Conservation (phyloP, 2,888 invertebrate genomes). For the Leuctra nigra region DNA sequence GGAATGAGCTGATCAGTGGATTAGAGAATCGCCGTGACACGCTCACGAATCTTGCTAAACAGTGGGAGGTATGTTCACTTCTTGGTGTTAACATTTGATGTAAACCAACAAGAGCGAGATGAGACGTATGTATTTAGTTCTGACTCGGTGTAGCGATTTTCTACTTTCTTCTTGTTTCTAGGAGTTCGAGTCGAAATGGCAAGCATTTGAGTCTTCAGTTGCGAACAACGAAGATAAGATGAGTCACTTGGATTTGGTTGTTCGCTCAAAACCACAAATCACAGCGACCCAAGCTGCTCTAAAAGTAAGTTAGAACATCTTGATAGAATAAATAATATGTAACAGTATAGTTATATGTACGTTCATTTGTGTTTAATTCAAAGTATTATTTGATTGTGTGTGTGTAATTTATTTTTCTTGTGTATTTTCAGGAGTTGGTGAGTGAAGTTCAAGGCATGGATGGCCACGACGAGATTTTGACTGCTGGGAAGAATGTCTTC, state of each 20-base stretch:
- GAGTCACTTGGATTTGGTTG: constrained; percentile 68
- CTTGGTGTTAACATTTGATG: too few species aligned
- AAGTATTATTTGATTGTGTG: too few species aligned
- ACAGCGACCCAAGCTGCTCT: constrained; percentile 63
- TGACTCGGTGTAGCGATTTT: not conserved
- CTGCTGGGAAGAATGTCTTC: constrained; percentile 62
- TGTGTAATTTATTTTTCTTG: not conserved
- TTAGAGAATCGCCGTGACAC: constrained; percentile 64
- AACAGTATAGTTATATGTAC: too few species aligned
- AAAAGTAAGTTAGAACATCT: not conserved
- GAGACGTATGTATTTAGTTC: not conserved
- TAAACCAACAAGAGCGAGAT: not conserved
- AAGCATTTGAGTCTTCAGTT: constrained; percentile 60
- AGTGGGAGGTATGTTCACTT: constrained; percentile 61
- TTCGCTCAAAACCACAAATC: constrained; percentile 67
- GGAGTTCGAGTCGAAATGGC: constrained; percentile 63
- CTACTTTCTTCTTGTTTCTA: constrained; percentile 26
- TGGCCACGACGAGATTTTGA: constrained; percentile 60
- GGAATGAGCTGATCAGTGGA: constrained; percentile 59
- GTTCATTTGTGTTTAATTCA: too few species aligned
- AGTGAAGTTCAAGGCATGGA: constrained; percentile 52
- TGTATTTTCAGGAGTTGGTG: constrained; percentile 57
- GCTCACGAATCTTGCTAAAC: constrained; percentile 57
- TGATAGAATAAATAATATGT: not conserved
- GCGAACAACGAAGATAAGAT: constrained; percentile 66